A percentile compares a stretch with the other conserved stretches of the same genome.
phyloP scores from a whole-genome alignment of 2,797 vertebrate species.

The Gymnodraco acuticeps region DNA sequence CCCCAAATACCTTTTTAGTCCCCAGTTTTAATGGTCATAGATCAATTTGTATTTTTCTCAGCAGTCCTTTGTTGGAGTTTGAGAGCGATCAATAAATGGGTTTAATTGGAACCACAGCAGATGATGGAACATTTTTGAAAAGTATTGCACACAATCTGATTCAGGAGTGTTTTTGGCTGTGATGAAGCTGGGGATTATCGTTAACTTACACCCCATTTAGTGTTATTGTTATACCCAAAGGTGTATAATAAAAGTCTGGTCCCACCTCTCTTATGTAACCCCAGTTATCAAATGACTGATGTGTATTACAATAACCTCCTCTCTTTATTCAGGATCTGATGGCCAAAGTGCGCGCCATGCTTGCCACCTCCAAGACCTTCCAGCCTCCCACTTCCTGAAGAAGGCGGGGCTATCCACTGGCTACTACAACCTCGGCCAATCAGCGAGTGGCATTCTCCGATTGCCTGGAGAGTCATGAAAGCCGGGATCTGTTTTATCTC shows the following conservation, averaged over 20 bases:
- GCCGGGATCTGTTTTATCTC: slow-evolving; percentile 17
- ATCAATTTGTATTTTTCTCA: background rate
- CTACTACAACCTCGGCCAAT: slow-evolving; percentile 36
- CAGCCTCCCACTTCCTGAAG: slow-evolving; percentile 91
- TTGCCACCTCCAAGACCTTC: slow-evolving; percentile 95
- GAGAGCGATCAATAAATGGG: slow-evolving; percentile 1
- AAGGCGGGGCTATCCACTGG: slow-evolving; percentile 28
- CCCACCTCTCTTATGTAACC: background rate
- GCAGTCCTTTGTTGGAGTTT: background rate
- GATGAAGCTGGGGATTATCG: background rate
- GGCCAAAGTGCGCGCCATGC: slow-evolving; percentile 99
- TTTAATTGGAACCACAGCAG: slow-evolving; percentile 10
- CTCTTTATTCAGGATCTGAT: slow-evolving; percentile 91
- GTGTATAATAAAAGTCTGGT: background rate
- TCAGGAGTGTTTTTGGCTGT: background rate
- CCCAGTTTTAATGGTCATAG: background rate
- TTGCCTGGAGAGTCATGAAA: slow-evolving; percentile 37
- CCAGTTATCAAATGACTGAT: background rate
- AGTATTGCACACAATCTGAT: background rate
- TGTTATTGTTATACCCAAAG: background rate
- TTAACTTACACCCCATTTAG: background rate
- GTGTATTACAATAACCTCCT: too few species aligned
- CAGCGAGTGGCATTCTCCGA: slow-evolving; percentile 12
- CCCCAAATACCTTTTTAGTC: background rate
- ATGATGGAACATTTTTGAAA: background rate